Evolutionary conservation across 2,888 invertebrate genomes (phyloP), one percentile per base, ranked within the genome.

Genomic region (Desoria tigrina): DNA sequence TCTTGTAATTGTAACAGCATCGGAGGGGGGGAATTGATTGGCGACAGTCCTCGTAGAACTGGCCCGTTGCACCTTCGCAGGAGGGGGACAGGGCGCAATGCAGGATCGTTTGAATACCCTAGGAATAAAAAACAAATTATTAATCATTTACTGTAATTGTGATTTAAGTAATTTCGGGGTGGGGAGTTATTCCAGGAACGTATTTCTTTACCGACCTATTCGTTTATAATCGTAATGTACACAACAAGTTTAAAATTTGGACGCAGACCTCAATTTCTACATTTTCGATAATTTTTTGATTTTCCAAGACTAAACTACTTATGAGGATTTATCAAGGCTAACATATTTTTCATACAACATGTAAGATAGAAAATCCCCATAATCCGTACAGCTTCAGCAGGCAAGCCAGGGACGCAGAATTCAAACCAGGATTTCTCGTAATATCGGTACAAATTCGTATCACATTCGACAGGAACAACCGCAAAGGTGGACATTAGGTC

Each of bases 81-180:
- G 16, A 6, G 7, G 42, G 32, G 42, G 57, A 57, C 27, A 42
- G 4, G 2, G 26, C 39, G 23, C 57, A 57, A 37, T 57, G 57
- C 7, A 57, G 39, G 42, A 57, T 57, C 4, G 42, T 57, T 42
- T 57, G 57, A 26, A 24, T 37, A 6, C 57, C 57, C 55, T 55
- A 28, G 21, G 6, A 21, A 21, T 23, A 7, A 51, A 18, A 16
- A 7, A 18, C 21, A 24, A 24, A 18, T 28, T 32, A 28, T 28
- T 4, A 55, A 24, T 24, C 3, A 21, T 24, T 51, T 21, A 16
- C 7, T 51, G 51, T 9, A 9, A 26, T 6, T 32, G 26, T 51
- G 51, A 23, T 24, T 26, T 28, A 55, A 28, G 18, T 16, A 18
- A 55, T 23, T 7, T 11, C n/a, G 18, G 11, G 9, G 7, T 21